Conservation (phyloP, 2,888 invertebrate species). For the Chrysolina oricalcia region DNA sequence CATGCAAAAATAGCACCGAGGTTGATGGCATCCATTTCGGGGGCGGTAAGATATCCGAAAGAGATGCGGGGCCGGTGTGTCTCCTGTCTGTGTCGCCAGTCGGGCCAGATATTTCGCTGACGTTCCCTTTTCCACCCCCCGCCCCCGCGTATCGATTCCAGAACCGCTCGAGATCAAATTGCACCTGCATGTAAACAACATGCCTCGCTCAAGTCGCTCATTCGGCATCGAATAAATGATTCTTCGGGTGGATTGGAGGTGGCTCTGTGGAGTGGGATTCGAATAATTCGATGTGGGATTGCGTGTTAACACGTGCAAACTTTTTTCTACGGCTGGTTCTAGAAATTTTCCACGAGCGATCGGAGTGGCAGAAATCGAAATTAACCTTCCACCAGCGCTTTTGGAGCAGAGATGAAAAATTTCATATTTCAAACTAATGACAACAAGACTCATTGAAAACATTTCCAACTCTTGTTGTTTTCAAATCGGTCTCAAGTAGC, state of each 20-base stretch:
- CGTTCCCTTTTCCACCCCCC: slow-evolving; percentile 23
- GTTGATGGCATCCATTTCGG: neutral
- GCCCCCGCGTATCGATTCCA: slow-evolving; percentile 34
- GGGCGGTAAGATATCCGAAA: slow-evolving; percentile 16
- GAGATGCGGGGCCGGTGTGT: slow-evolving; percentile 54
- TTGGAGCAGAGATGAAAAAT: too few species aligned
- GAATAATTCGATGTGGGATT: too few species aligned
- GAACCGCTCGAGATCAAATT: slow-evolving; percentile 23
- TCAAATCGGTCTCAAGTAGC: too few species aligned
- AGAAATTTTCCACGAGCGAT: too few species aligned
- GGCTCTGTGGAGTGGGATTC: too few species aligned
- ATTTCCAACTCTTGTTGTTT: too few species aligned
- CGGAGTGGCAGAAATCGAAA: neutral
- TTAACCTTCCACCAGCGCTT: neutral
- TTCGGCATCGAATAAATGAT: neutral
- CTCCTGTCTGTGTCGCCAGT: slow-evolving; percentile 64
- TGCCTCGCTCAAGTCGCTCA: neutral
- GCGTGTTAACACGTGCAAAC: too few species aligned
- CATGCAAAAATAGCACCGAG: neutral
- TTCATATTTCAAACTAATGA: too few species aligned
- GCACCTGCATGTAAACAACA: slow-evolving; percentile 31
- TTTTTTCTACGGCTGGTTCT: too few species aligned
- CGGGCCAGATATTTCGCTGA: slow-evolving; percentile 57
- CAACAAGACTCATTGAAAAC: too few species aligned
- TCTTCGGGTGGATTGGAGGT: too few species aligned